phyloP scores from a whole-genome alignment of 2,797 vertebrate genomes.

The Sebastiscus tertius region DNA sequence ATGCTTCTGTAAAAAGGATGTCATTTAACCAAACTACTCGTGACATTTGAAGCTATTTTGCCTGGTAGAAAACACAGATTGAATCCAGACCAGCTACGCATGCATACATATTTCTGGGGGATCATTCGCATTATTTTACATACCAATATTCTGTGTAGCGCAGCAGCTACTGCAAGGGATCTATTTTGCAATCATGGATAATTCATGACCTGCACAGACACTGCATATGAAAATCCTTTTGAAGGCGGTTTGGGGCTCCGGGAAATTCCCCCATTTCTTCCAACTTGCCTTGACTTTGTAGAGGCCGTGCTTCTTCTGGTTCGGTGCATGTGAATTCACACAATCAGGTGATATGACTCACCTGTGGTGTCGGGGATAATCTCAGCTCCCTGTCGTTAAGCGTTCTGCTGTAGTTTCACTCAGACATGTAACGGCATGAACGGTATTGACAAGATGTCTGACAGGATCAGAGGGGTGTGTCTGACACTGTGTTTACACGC shows the following conservation, averaged over 20 bases:
- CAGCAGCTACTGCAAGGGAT: slow-evolving; percentile 49
- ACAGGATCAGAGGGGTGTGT: neutral
- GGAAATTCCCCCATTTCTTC: slow-evolving; percentile 30
- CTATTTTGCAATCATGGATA: slow-evolving; percentile 71
- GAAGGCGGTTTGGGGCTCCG: slow-evolving; percentile 35
- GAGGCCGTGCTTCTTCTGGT: slow-evolving; percentile 12
- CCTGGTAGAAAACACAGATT: neutral
- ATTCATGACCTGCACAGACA: slow-evolving; percentile 68
- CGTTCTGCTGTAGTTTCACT: fast-evolving
- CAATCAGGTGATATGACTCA: slow-evolving; percentile 8
- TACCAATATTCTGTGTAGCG: slow-evolving; percentile 58
- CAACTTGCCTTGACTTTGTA: slow-evolving; percentile 33
- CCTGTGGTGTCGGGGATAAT: slow-evolving; percentile 1
- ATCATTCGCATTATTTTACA: slow-evolving; percentile 75
- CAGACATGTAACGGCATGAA: neutral
- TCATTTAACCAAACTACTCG: slow-evolving; percentile 1
- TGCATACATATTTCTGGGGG: slow-evolving; percentile 56
- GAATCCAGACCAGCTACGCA: slow-evolving; percentile 32
- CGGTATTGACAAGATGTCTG: neutral
- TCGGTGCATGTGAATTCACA: slow-evolving; percentile 8
- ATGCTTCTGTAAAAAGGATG: neutral
- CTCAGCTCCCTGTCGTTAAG: neutral
- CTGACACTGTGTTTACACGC: neutral
- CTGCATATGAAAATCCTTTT: slow-evolving; percentile 61
- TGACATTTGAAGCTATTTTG: slow-evolving; percentile 37